Evolutionary conservation across 2,888 invertebrate species (phyloP).

Genomic region (Scaptomyza parva): DNA sequence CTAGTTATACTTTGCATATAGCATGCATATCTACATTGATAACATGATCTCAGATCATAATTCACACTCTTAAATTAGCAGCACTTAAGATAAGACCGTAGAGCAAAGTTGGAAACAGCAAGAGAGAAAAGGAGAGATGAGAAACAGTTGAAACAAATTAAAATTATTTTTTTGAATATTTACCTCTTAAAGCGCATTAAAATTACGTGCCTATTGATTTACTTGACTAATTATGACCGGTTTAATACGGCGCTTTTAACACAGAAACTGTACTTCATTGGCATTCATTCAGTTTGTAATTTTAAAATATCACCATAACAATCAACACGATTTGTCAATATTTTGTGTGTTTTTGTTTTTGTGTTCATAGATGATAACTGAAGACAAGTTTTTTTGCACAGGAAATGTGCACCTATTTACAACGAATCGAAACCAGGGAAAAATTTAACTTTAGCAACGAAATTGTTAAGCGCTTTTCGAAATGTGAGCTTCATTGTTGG

Average conservation of each 20-base stretch:
- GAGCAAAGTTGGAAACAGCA: slow-evolving; percentile 3
- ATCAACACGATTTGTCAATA: slow-evolving; percentile 35
- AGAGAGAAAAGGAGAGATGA: not conserved
- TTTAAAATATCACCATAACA: not conserved
- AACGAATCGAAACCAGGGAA: too few species aligned
- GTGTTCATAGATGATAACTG: slow-evolving; percentile 7
- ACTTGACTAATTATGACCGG: not conserved
- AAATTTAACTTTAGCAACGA: too few species aligned
- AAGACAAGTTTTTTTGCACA: slow-evolving; percentile 3
- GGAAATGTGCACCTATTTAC: too few species aligned
- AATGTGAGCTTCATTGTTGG: too few species aligned
- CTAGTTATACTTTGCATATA: not conserved
- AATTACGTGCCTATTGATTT: not conserved
- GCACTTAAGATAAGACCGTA: not conserved
- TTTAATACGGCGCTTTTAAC: not conserved
- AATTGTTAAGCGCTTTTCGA: too few species aligned
- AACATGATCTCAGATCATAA: not conserved
- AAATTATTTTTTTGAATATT: too few species aligned
- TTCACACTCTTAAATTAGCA: not conserved
- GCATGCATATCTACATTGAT: not conserved
- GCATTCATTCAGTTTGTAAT: not conserved
- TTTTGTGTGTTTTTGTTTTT: slow-evolving; percentile 20
- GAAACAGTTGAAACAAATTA: not conserved
- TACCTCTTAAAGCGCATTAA: not conserved
- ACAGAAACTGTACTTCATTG: slow-evolving; percentile 6